Evolutionary conservation across 2,888 invertebrate species (phyloP).

Genomic region (Axea sp.): DNA sequence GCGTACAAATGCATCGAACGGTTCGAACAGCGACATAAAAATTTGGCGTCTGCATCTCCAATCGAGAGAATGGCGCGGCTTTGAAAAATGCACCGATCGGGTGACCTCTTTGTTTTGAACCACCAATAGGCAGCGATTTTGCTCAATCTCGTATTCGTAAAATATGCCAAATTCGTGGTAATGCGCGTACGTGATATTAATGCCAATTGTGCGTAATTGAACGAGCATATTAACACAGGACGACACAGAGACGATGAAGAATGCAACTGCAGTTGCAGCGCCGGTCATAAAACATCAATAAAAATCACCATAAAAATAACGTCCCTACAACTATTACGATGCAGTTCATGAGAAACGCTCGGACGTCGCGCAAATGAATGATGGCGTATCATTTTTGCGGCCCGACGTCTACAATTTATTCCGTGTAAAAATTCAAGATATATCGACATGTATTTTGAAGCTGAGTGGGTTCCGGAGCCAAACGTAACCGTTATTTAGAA

Average conservation of each 20-base stretch:
- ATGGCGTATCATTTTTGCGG: slow-evolving; percentile 12
- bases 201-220: slow-evolving; percentile 57
- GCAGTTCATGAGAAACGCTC: slow-evolving; percentile 26
- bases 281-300: slow-evolving; percentile 50
- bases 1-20: slow-evolving; percentile 39
- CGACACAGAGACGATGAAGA: slow-evolving; percentile 48
- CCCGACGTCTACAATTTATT: too few species aligned
- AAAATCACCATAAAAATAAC: slow-evolving; percentile 55
- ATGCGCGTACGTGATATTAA: slow-evolving; percentile 55
- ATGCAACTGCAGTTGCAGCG: slow-evolving; percentile 48
- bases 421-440: too few species aligned
- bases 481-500: too few species aligned
- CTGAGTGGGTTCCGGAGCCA: too few species aligned
- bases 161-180: slow-evolving; percentile 60
- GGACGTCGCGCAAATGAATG: slow-evolving; percentile 18
- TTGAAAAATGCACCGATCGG: slow-evolving; percentile 53
- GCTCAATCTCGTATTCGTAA: slow-evolving; percentile 58
- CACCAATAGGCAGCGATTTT: slow-evolving; percentile 21
- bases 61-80: slow-evolving; percentile 23
- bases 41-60: slow-evolving; percentile 44
- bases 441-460: too few species aligned
- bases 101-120: slow-evolving; percentile 59
- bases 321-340: slow-evolving; percentile 41
- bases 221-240: slow-evolving; percentile 52
- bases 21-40: slow-evolving; percentile 25